Percentiles rank a stretch among this genome's conserved stretches.
These are phyloP conservation scores for Dendrolimus punctatus DNA, from an alignment of 1,140 invertebrate genomes.

Conservation along the genomic window DNA sequence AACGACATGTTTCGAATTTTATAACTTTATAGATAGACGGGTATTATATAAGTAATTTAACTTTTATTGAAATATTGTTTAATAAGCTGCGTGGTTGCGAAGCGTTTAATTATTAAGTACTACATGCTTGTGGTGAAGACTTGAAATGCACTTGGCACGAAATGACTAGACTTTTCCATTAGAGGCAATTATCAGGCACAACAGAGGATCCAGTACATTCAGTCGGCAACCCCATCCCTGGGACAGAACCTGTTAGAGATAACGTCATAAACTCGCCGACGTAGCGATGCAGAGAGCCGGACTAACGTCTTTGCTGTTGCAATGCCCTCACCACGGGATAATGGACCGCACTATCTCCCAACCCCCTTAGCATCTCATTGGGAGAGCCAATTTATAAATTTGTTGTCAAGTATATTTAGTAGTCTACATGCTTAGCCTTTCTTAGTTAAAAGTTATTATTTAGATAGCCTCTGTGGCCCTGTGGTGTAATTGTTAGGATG, in stretches of 20 bases:
- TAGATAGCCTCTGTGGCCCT: no score
- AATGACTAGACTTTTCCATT: conserved; percentile 70
- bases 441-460: no score
- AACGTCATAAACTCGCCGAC: conserved; percentile 66
- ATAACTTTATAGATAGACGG: no score
- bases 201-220: conserved; percentile 54
- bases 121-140: conserved; percentile 58
- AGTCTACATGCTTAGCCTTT: no score
- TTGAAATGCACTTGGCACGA: conserved; percentile 61
- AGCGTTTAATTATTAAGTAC: conserved; percentile 55
- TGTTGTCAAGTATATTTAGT: no score
- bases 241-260: conserved; percentile 65
- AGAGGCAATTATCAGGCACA: conserved; percentile 66
- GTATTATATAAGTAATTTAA: no score
- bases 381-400: no score
- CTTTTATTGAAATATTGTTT: no score
- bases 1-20: no score
- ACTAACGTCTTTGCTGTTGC: conserved; percentile 60
- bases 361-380: conserved; percentile 1
- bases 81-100: conserved; percentile 12
- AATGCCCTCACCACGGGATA: conserved; percentile 54
- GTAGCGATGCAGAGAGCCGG: conserved; percentile 55
- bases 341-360: conserved; percentile 34
- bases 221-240: conserved; percentile 38
- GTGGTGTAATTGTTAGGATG: no score